Conservation (phyloP, 2,113 vertebrate genomes). For the Meles meles region DNA sequence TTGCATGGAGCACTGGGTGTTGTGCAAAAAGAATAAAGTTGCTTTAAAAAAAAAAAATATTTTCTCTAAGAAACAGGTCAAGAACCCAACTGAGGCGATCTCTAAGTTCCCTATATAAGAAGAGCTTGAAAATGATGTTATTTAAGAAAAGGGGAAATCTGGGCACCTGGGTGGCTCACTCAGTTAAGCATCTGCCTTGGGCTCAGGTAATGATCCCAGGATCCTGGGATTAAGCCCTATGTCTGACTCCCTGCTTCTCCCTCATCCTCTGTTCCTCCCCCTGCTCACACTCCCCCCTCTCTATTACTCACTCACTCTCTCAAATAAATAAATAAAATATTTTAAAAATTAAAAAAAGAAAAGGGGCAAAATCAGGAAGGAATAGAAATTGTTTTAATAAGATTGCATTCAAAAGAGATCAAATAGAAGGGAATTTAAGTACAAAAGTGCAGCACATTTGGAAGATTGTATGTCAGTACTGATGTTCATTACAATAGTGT, state of each 20-base stretch:
- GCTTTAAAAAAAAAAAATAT: not conserved
- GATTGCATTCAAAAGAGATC: not conserved
- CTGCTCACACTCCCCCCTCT: not conserved
- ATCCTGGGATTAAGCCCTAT: no score
- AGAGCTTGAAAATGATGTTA: not conserved
- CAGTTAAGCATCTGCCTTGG: not conserved
- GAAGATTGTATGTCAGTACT: not conserved
- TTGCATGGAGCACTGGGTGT: no score
- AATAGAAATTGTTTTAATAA: not conserved
- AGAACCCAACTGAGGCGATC: not conserved
- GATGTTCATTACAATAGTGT: not conserved
- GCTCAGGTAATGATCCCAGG: not conserved
- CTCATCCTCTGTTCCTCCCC: not conserved
- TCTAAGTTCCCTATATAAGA: not conserved
- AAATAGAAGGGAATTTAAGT: not conserved
- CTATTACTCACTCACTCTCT: not conserved
- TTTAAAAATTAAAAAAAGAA: not conserved
- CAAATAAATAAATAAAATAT: not conserved
- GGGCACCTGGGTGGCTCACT: not conserved
- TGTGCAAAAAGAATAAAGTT: no score
- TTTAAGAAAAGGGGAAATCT: not conserved
- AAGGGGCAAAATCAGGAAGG: not conserved
- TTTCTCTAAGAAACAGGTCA: not conserved
- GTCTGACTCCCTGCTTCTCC: not conserved
- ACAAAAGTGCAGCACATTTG: not conserved